Evolutionary conservation across 2,113 vertebrate species (phyloP).

Genomic region (Cichladusa arquata): DNA sequence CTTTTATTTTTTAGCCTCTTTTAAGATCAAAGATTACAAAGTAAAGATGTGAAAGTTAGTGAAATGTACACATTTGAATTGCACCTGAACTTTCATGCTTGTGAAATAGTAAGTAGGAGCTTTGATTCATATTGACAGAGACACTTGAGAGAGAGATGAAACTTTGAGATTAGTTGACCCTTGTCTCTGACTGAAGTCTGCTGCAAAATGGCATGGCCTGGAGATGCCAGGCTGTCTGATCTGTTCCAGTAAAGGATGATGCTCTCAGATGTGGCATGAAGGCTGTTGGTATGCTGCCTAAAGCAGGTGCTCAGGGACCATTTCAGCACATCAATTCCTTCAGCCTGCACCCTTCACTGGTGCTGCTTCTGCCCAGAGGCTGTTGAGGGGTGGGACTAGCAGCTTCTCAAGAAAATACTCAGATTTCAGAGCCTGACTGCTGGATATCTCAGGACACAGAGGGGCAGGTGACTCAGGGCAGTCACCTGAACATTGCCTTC

Average conservation of each 20-base stretch:
- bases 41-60: not conserved
- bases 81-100: not conserved
- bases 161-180: not conserved
- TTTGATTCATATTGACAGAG: not conserved
- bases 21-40: not conserved
- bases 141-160: not conserved
- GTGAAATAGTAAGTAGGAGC: not conserved
- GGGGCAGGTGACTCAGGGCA: not conserved
- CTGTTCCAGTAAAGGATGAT: not conserved
- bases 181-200: not conserved
- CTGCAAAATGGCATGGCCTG: not conserved
- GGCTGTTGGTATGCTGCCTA: rapidly evolving
- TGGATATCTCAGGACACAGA: not conserved
- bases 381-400: not conserved
- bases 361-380: not conserved
- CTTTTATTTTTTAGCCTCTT: not conserved
- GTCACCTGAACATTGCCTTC: not conserved
- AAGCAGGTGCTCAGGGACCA: not conserved
- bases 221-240: not conserved
- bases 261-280: not conserved
- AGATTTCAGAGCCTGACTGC: not conserved
- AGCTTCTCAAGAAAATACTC: not conserved
- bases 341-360: not conserved
- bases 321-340: not conserved
- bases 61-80: not conserved